These are phyloP conservation scores for Acanthurus tractus DNA, from an alignment of 2,797 vertebrate genomes.

Conservation along the genomic window DNA sequence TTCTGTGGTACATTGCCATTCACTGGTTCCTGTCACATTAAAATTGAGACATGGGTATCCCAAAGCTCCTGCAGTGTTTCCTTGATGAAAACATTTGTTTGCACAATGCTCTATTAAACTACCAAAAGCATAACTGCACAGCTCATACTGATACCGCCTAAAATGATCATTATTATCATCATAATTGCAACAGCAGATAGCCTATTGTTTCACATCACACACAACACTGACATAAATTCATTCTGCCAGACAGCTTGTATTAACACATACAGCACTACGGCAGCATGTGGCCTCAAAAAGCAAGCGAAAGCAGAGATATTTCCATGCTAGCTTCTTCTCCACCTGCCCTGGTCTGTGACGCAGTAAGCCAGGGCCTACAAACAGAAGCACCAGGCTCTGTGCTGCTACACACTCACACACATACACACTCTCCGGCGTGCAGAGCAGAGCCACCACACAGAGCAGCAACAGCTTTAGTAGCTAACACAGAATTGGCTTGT, in stretches of 20 bases:
- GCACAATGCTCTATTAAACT: slow-evolving; percentile 30
- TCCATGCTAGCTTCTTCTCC: slow-evolving; percentile 47
- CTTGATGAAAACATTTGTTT: slow-evolving; percentile 39
- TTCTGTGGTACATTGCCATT: not conserved
- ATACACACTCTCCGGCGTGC: slow-evolving; percentile 18
- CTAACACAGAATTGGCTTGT: slow-evolving; percentile 56
- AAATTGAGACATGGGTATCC: slow-evolving; percentile 11
- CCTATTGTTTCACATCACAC: not conserved
- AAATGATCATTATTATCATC: slow-evolving; percentile 29
- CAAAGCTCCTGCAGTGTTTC: slow-evolving; percentile 16
- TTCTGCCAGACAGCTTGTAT: slow-evolving; percentile 18
- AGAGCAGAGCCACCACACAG: slow-evolving; percentile 29
- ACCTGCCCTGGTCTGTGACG: slow-evolving; percentile 65
- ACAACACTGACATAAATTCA: not conserved
- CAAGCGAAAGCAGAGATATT: slow-evolving; percentile 21
- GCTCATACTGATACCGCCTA: slow-evolving; percentile 8
- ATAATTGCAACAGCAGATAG: slow-evolving; percentile 28
- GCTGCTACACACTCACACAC: slow-evolving; percentile 37
- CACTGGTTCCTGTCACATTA: slow-evolving; percentile 9
- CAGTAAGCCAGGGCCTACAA: slow-evolving; percentile 65
- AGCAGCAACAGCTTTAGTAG: slow-evolving; percentile 53
- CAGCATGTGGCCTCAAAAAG: slow-evolving; percentile 14
- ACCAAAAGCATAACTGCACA: slow-evolving; percentile 5
- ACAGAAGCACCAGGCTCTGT: slow-evolving; percentile 42
- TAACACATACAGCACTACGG: slow-evolving; percentile 2